Base-by-base conservation (phyloP, 2,888 invertebrate species). In the Trilocha varians region DNA sequence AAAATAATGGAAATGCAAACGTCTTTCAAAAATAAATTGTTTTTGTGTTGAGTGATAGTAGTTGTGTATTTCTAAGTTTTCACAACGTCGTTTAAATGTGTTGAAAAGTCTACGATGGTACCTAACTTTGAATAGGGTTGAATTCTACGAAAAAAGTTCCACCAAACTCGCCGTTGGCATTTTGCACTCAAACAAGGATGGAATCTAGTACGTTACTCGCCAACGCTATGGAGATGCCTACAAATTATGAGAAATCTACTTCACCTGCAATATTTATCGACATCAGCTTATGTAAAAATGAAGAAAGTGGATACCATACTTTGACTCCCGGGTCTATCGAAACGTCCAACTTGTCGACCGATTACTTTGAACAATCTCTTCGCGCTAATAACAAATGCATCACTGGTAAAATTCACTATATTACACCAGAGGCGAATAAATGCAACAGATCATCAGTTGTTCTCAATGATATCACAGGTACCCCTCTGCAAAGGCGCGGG, bases 241-340 rank as follows among this genome's bases (percentile, higher is more conserved):
- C 74, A 2, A 70, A 72, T 46, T 65, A 67, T 41, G 52, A 59
- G 36, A 70, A 75, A 37, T 59, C 73, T 43, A 53, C 65, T 8
- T 70, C 76, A 33, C 75, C 76, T 25, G 62, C 65, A 11, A 25
- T 15, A 43, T 74, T 42, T 55, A 70, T 13, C 72, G 36, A n/a
- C 6, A 14, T 16, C 16, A 69, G 65, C 46, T 69, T 70, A 51
- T 73, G 67, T 52, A 73, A 65, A 47, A 56, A 67, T n/a, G 83
- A 84, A 57, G 85, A 85, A 48, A 85, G 85, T 57, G 85, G 85
- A 34, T 85, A 84, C 51, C 78, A 82, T 43, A 82, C 83, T 37
- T 74, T 68, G 47, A 80, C 83, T 32, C 79, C 79, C 34, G 67
- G 78, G 16, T 78, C 83, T 9, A 59, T 79, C 34, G 78, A 77